A percentile compares a stretch with the other conserved stretches of the same genome.
These are phyloP conservation scores for Aporophyla nigra DNA, from an alignment of 2,888 invertebrate genomes.

Conservation along the genomic window DNA sequence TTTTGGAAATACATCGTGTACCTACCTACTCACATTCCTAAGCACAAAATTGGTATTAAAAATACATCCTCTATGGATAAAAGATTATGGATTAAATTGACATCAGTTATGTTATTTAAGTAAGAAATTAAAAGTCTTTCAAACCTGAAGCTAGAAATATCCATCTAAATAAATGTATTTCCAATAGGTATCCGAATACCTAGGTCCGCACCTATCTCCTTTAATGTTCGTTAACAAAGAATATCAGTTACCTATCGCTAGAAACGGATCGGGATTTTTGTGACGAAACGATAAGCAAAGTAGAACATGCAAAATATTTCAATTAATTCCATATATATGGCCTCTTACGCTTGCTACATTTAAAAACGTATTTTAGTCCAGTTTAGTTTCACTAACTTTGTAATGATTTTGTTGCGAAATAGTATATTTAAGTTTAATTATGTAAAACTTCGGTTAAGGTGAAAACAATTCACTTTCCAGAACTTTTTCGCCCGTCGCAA, in stretches of 20 bases:
- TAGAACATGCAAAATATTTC: slow-evolving; percentile 11
- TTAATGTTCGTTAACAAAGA: slow-evolving; percentile 23
- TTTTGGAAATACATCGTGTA: slow-evolving; percentile 31
- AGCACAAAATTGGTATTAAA: slow-evolving; percentile 39
- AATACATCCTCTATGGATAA: slow-evolving; percentile 7
- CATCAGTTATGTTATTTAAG: background rate
- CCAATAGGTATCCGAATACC: background rate
- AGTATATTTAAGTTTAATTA: background rate
- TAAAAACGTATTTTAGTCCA: background rate
- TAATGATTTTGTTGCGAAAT: background rate
- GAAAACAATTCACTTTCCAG: background rate
- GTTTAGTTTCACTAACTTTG: background rate
- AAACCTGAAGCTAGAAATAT: background rate
- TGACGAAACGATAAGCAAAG: slow-evolving; percentile 39
- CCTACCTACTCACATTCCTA: slow-evolving; percentile 31
- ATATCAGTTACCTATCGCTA: slow-evolving; percentile 38
- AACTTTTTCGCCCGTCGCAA: background rate
- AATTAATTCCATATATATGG: background rate
- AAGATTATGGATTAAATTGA: slow-evolving; percentile 14
- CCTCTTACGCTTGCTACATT: no score
- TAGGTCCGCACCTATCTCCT: slow-evolving; percentile 6
- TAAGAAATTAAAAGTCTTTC: background rate
- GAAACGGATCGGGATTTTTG: slow-evolving; percentile 13
- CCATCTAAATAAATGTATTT: background rate
- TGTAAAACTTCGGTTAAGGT: no score